A percentile compares a stretch with the other conserved stretches of the same genome.
phyloP scores from a whole-genome alignment of 2,113 vertebrate species.

The Chlorodrepanis virens region DNA sequence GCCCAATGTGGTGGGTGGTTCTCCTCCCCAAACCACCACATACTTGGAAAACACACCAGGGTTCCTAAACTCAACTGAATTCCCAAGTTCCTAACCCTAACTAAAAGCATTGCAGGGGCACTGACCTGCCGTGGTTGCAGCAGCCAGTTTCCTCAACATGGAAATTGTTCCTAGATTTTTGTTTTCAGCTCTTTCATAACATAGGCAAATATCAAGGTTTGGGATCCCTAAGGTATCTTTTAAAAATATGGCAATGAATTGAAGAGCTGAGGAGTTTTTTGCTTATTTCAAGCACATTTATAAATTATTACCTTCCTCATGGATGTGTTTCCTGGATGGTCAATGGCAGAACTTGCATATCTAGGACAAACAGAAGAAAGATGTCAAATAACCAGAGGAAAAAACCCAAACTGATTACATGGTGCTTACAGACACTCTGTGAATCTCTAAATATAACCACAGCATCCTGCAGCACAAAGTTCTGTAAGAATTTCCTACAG shows the following conservation, averaged over 20 bases:
- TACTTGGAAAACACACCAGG: background rate
- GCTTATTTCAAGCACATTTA: background rate
- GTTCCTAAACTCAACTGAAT: background rate
- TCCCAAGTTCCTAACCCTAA: background rate
- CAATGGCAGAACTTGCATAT: slow-evolving; percentile 82
- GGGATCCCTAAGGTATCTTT: background rate
- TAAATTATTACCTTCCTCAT: slow-evolving; percentile 83
- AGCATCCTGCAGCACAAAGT: background rate
- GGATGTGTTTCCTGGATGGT: slow-evolving; percentile 80
- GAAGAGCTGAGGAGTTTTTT: background rate
- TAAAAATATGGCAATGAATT: background rate
- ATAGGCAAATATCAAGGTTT: background rate
- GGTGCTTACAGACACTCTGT: background rate
- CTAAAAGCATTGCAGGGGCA: background rate
- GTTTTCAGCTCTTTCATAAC: background rate
- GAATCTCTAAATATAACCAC: background rate
- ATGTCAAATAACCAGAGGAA: background rate
- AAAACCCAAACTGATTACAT: background rate
- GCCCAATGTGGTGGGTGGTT: rapidly evolving
- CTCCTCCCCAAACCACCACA: background rate
- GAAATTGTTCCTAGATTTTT: background rate
- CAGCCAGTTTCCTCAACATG: background rate
- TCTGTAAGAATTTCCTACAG: background rate
- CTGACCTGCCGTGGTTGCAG: background rate
- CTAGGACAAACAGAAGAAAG: slow-evolving; percentile 62